Conservation (phyloP, 2,888 invertebrate species). For the Nemurella pictetii region DNA sequence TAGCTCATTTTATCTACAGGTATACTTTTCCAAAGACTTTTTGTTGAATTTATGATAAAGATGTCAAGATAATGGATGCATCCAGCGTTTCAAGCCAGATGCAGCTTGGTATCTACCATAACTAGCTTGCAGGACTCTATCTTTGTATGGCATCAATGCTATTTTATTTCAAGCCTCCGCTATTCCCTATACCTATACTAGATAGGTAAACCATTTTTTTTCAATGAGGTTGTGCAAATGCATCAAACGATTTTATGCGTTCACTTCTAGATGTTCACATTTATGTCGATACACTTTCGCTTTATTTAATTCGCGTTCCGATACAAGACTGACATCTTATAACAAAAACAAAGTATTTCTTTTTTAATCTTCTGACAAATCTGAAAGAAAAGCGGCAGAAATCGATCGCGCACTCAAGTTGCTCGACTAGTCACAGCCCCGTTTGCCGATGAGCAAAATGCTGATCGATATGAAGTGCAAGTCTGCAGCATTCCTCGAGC, state of each 20-base stretch:
- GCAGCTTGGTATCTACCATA: no score
- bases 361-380: not conserved
- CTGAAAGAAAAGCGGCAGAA: not conserved
- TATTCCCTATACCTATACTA: no score
- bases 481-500: not conserved
- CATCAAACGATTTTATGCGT: not conserved
- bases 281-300: not conserved
- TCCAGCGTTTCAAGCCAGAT: no score
- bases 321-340: not conserved
- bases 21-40: no score
- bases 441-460: not conserved
- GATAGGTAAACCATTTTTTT: not conserved
- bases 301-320: not conserved
- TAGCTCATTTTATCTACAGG: no score
- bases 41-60: no score
- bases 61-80: no score
- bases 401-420: not conserved
- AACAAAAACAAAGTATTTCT: not conserved
- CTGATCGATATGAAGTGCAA: not conserved
- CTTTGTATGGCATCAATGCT: no score
- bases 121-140: no score
- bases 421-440: not conserved
- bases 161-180: no score
- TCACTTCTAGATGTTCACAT: not conserved
- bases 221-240: not conserved